Evolutionary conservation across 2,113 vertebrate species (phyloP).

Genomic region (Sus scrofa): T2T-Sscrofa CM000822.6:25704001-25704500

Average conservation of each 20-base stretch:
- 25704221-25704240: slow-evolving; percentile 49
- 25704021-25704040: background rate
- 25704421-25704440: background rate
- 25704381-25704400: background rate
- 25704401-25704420: background rate
- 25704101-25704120: background rate
- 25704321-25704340: background rate
- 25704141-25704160: no score
- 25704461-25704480: background rate
- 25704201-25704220: no score
- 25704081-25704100: background rate
- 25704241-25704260: background rate
- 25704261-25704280: slow-evolving; percentile 24
- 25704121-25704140: background rate
- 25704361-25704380: background rate
- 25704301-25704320: background rate
- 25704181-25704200: no score
- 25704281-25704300: slow-evolving; percentile 38
- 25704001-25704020: slow-evolving; percentile 32
- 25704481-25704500: background rate
- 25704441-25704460: background rate
- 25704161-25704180: no score
- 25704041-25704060: slow-evolving; percentile 42
- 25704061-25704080: slow-evolving; percentile 24
- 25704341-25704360: background rate